Base-by-base conservation (phyloP, 2,797 vertebrate species). In the Tamandua tetradactyla region DNA sequence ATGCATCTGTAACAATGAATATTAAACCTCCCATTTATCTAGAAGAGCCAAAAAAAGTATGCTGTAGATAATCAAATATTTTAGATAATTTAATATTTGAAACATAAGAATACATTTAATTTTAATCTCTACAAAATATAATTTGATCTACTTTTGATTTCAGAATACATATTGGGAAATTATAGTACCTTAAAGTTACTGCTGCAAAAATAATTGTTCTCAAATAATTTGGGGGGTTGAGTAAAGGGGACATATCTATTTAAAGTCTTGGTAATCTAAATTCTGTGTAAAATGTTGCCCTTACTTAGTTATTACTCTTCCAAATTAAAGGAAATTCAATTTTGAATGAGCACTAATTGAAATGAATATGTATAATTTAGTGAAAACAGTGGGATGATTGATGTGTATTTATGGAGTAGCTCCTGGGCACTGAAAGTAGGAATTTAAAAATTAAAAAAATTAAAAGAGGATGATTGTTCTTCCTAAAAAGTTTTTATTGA, bases 271-370 rank as follows among this genome's bases (percentile, higher is more conserved):
- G 42, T 86, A 55, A 64, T 66, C 17, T 88, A 55, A 86, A 32
- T 76, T 84, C 35, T 68, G 9, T 72, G 10, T 74, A 76, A 95
- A 86, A 4, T 91, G 25, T 18, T 62, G 32, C 44, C 27, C 1
- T 75, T 35, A 78, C 47, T 93, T 89, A 61, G 35, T 78, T 82
- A 68, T 68, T 76, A 59, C 15, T 85, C 30, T 35, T 37, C 22
- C 4, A 44, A 93, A 86, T 90, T 92, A 93, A 91, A 25, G 49
- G 32, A 80, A 92, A 83, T 82, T 84, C 20, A 90, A 72, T 91
- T 82, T 95, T 52, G 7, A 90, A 62, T 79, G 40, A 86, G 52
- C 20, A 64, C n/a, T 78, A 68, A 91, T 66, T 90, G 23, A 90
- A 88, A 85, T 64, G 42, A 62, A 23, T 37, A 55, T 37, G 10